phyloP scores from a whole-genome alignment of 2,797 vertebrate species.

The Megaceryle alcyon region DNA sequence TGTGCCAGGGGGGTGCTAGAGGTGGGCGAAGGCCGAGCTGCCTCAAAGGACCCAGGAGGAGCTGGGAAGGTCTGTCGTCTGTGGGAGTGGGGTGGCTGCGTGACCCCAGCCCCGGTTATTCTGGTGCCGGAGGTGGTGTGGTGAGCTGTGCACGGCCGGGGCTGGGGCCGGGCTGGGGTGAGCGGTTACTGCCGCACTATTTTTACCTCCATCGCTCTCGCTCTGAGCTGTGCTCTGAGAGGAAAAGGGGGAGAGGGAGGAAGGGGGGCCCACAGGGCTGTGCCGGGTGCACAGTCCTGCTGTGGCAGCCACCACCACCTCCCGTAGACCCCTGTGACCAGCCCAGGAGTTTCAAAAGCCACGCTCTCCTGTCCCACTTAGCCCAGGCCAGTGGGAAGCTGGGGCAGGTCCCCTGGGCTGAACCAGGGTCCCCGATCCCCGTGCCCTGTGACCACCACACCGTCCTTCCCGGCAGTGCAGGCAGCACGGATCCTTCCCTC shows the following conservation, averaged over 20 bases:
- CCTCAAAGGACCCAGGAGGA: background rate
- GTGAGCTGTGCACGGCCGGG: background rate
- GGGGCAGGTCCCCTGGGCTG: background rate
- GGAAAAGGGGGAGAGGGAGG: background rate
- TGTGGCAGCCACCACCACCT: fast-evolving
- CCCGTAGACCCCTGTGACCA: fast-evolving
- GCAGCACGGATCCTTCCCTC: background rate
- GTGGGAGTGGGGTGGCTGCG: background rate
- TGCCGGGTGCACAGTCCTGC: background rate
- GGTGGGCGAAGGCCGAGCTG: fast-evolving
- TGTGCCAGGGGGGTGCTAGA: background rate
- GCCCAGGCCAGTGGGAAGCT: background rate
- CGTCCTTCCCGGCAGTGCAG: background rate
- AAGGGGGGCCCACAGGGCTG: background rate
- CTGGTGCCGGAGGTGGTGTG: fast-evolving
- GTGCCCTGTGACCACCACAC: fast-evolving
- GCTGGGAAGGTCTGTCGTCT: fast-evolving
- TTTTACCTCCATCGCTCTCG: background rate
- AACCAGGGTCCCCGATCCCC: background rate
- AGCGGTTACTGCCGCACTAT: background rate
- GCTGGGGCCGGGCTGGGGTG: background rate
- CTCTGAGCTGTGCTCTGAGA: background rate
- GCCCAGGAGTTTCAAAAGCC: background rate
- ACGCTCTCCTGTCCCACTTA: background rate
- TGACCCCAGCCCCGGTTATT: background rate